phyloP scores from a whole-genome alignment of 2,888 invertebrate genomes.

The Lymantria monacha region DNA sequence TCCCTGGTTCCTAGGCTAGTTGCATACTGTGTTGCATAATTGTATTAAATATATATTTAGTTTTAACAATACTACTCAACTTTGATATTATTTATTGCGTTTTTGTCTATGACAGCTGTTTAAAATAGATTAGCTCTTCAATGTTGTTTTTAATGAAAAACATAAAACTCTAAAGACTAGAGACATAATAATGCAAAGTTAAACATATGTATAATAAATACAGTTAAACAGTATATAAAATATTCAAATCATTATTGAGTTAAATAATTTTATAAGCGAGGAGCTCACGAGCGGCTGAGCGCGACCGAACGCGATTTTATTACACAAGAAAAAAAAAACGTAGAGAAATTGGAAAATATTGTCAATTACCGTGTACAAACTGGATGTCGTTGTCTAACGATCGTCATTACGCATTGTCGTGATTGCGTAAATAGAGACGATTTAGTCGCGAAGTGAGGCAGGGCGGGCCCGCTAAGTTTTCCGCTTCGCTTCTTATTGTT shows the following conservation, averaged over 20 bases:
- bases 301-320: conserved; percentile 65
- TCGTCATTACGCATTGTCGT: conserved; percentile 76
- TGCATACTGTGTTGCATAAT: no score
- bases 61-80: no score
- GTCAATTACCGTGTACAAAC: conserved; percentile 74
- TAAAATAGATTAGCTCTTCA: no score
- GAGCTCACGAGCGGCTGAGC: conserved; percentile 53
- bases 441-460: conserved; percentile 64
- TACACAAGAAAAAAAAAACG: conserved; percentile 57
- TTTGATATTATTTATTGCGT: no score
- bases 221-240: conserved; percentile 18
- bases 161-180: no score
- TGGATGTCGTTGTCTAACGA: conserved; percentile 63
- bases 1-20: no score
- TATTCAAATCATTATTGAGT: conserved; percentile 32
- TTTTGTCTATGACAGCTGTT: no score
- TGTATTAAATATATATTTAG: no score
- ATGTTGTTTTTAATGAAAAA: no score
- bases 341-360: conserved; percentile 79
- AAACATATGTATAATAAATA: not conserved
- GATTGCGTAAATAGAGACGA: conserved; percentile 74
- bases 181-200: no score
- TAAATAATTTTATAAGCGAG: conserved; percentile 34
- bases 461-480: conserved; percentile 60
- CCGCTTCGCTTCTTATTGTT: conserved; percentile 66